A percentile compares a stretch with the other conserved stretches of the same genome.
Evolutionary conservation across 2,797 vertebrate genomes (phyloP).

Genomic region (Xenentodon cancila): DNA sequence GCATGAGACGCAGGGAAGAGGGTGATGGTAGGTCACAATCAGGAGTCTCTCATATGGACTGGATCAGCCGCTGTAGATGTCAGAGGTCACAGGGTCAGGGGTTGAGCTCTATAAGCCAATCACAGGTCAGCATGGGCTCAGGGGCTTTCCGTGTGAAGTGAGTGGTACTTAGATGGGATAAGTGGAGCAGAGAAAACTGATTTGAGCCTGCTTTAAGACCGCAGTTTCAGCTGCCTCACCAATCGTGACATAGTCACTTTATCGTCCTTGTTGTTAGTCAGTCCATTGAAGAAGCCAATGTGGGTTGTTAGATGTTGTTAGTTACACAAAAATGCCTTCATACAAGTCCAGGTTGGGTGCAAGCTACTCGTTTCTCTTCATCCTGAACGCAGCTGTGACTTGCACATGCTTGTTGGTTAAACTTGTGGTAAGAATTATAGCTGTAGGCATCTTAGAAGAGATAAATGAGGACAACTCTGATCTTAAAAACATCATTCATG

Average conservation of each 20-base stretch:
- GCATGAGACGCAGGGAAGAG: constrained; percentile 31
- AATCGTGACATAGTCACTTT: constrained; percentile 35
- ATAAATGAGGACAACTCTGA: not conserved
- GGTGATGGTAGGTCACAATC: constrained; percentile 67
- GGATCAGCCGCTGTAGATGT: constrained; percentile 69
- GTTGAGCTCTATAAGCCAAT: constrained; percentile 69
- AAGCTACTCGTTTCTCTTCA: not conserved
- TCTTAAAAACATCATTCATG: not conserved
- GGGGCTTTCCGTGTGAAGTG: constrained; percentile 61
- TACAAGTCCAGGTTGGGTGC: not conserved
- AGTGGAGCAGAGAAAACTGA: constrained; percentile 48
- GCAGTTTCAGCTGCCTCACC: constrained; percentile 39
- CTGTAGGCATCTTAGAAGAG: not conserved
- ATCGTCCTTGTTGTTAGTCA: constrained; percentile 27
- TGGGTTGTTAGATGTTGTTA: constrained; percentile 8
- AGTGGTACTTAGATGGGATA: constrained; percentile 59
- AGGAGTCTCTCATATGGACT: constrained; percentile 78
- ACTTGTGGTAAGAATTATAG: not conserved
- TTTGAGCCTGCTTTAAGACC: constrained; percentile 39
- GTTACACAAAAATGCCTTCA: not conserved
- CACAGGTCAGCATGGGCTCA: constrained; percentile 53
- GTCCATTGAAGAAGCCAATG: constrained; percentile 5
- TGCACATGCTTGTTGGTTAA: not conserved
- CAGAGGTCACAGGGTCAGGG: constrained; percentile 58
- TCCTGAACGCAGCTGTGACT: not conserved